Base-by-base conservation (phyloP, 2,113 vertebrate species). In the Synodontis membranacea region DNA sequence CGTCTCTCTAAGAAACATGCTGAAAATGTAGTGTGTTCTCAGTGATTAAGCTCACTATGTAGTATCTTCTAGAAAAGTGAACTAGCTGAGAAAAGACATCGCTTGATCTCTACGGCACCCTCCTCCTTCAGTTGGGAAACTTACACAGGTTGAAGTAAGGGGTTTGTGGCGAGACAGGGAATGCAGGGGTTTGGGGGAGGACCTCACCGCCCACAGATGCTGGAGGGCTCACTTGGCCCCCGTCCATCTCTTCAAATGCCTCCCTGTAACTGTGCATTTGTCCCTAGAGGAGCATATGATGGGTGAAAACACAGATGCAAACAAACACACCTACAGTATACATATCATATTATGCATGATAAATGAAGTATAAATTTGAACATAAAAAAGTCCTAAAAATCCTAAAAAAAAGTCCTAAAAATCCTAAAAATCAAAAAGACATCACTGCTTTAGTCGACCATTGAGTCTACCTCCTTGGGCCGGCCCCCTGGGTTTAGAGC, bases 201-300 rank as follows among this genome's bases (percentile, higher is more conserved):
- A 90, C 96, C 98, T 99, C 97, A 98, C 98, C 97, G 91, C 96
- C 97, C 91, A 90, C 87, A 90, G 93, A 87, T 85, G 96, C 93
- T 62, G 95, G 94, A 56, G 96, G 96, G 90, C 95, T 97, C 88
- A 92, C 90, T 0, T 95, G 94, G 21, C 94, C 92, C 82, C 96
- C 94, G 3, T 99, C 97, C 91, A 97, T 94, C 92, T 99, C 98
- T 90, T 99, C 98, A 0, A 99, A 99, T 84, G 98, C 98, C 83
- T 99, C 98, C 82, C 97, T 97, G 94, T 99, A 99, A 93, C 98
- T 99, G 93, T 99, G 98, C 91, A 99, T 96, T 89, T 97, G 96
- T 93, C 96, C 97, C 98, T 99, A 92, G 0, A 39, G 81, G 80
- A 80, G 52, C 70, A 90, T 68, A 93, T 84, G n/a, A 92, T 11